phyloP scores from a whole-genome alignment of 2,888 invertebrate genomes.

The Heteromurus nitidus region DNA sequence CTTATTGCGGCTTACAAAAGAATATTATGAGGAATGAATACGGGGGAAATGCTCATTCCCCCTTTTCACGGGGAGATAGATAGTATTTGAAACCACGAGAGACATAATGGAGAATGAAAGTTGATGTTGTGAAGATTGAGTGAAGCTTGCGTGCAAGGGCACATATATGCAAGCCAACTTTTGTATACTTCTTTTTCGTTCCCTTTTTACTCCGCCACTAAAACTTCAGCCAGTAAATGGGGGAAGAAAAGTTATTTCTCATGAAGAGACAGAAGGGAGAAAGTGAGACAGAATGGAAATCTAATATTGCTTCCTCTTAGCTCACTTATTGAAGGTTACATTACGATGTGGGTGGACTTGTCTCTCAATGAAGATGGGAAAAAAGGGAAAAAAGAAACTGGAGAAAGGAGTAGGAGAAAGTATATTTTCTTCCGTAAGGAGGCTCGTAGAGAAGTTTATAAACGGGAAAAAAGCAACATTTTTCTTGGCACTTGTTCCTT shows the following conservation, averaged over 20 bases:
- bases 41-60: slow-evolving; percentile 21
- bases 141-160: too few species aligned
- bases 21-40: slow-evolving; percentile 41
- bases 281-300: slow-evolving; percentile 25
- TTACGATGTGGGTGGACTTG: background rate
- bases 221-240: background rate
- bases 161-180: too few species aligned
- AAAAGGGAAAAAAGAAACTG: too few species aligned
- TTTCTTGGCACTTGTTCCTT: slow-evolving; percentile 38
- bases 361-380: background rate
- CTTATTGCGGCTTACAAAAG: slow-evolving; percentile 30
- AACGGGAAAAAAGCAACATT: slow-evolving; percentile 30
- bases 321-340: slow-evolving; percentile 13
- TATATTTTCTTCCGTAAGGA: background rate
- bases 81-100: too few species aligned
- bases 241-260: slow-evolving; percentile 6
- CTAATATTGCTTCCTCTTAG: slow-evolving; percentile 3
- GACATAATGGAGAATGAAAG: too few species aligned
- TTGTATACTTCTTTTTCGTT: too few species aligned
- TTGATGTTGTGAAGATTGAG: too few species aligned
- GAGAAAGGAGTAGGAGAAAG: background rate
- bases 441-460: background rate
- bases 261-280: background rate
- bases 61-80: background rate
- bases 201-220: too few species aligned